A percentile compares a stretch with the other conserved stretches of the same genome.
Conservation (phyloP, 2,797 vertebrate species). For the Lophius americanus region DNA sequence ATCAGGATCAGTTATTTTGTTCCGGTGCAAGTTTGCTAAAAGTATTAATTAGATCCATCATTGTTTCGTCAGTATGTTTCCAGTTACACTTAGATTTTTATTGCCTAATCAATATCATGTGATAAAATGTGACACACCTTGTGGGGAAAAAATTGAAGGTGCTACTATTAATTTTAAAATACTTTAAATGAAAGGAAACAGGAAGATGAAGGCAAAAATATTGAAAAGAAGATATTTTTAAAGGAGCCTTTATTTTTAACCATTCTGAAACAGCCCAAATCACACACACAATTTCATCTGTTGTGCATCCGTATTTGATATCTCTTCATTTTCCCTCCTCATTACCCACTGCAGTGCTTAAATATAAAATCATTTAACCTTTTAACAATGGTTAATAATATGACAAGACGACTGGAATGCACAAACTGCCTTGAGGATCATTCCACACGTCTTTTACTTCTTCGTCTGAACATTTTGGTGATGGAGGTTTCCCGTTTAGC, state of each 20-base stretch:
- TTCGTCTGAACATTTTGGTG: constrained; percentile 80
- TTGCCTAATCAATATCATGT: neutral
- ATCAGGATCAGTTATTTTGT: neutral
- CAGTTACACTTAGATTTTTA: no score
- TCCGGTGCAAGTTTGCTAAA: neutral
- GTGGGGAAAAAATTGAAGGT: constrained; percentile 13
- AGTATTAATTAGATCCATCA: neutral
- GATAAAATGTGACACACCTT: neutral
- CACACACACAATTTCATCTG: neutral
- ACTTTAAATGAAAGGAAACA: constrained; percentile 15
- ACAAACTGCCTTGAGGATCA: constrained; percentile 31
- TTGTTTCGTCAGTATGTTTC: neutral
- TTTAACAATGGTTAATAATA: neutral
- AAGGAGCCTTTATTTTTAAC: neutral
- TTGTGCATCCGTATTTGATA: neutral
- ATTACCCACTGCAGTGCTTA: neutral
- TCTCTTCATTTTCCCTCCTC: neutral
- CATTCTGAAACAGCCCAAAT: neutral
- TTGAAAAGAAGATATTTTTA: constrained; percentile 3
- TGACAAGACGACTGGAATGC: neutral
- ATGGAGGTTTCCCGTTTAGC: constrained; percentile 79
- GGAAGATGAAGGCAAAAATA: constrained; percentile 15
- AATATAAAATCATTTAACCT: constrained; percentile 33
- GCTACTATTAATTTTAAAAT: neutral
- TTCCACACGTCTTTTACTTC: constrained; percentile 77